Evolutionary conservation across 2,797 vertebrate genomes (phyloP).

Genomic region (Brotogeris chrysoptera): DNA sequence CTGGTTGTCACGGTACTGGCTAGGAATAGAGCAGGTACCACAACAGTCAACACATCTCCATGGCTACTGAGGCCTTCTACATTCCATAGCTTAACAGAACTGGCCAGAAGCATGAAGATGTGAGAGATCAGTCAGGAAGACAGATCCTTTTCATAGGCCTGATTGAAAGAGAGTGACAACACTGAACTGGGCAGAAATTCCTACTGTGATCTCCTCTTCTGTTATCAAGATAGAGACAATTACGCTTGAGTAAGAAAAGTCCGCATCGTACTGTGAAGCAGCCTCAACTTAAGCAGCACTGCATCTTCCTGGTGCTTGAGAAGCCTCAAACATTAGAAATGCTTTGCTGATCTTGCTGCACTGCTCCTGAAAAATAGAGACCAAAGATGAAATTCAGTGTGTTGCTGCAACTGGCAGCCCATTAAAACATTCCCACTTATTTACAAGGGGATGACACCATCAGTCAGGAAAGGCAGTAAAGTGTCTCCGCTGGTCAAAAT

Average conservation of each 20-base stretch:
- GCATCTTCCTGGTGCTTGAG: neutral
- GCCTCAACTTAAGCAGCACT: neutral
- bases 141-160: neutral
- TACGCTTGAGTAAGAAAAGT: neutral
- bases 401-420: neutral
- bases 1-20: neutral
- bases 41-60: neutral
- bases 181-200: neutral
- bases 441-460: neutral
- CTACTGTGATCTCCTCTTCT: neutral
- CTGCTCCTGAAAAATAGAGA: neutral
- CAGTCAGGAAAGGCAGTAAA: neutral
- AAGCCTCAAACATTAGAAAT: neutral
- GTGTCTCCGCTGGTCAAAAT: neutral
- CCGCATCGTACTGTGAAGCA: neutral
- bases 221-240: neutral
- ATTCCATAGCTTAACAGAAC: neutral
- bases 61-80: neutral
- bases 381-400: neutral
- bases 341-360: neutral
- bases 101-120: neutral
- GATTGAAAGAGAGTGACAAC: neutral
- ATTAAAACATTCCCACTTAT: neutral
- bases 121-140: neutral
- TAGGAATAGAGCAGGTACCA: neutral